phyloP scores from a whole-genome alignment of 2,797 vertebrate species.

The Okamejei kenojei region DNA sequence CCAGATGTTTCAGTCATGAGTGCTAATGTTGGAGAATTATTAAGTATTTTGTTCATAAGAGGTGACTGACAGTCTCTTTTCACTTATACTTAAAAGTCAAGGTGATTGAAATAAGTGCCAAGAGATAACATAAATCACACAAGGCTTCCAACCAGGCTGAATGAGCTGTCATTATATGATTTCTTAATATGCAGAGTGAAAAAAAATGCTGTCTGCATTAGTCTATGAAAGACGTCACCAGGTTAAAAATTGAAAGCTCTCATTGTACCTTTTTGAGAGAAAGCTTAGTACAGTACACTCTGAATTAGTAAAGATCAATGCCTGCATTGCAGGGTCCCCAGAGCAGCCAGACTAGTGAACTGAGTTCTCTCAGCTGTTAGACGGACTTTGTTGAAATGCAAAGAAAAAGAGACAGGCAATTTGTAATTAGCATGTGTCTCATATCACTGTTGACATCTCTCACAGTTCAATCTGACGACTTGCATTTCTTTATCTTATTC shows the following conservation, averaged over 20 bases:
- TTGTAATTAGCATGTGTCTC: conserved; percentile 35
- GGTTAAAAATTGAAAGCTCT: conserved; percentile 37
- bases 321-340: conserved; percentile 28
- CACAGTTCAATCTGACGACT: conserved; percentile 4
- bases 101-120: conserved; percentile 35
- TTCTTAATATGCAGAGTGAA: conserved; percentile 32
- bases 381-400: neutral
- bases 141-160: conserved; percentile 11
- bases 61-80: conserved; percentile 32
- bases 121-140: conserved; percentile 10
- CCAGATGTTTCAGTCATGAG: neutral
- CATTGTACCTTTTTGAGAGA: conserved; percentile 24
- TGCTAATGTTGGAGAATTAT: neutral
- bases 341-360: neutral
- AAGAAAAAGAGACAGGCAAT: conserved; percentile 34
- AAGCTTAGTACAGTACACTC: conserved; percentile 25
- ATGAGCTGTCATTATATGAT: conserved; percentile 37
- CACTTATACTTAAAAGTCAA: conserved; percentile 26
- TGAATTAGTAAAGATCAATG: conserved; percentile 35
- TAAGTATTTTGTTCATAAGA: neutral
- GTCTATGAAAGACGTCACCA: neutral
- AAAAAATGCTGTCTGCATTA: conserved; percentile 29
- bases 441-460: conserved; percentile 33
- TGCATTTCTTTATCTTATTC: conserved; percentile 48
- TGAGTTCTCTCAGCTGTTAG: conserved; percentile 15